Evolutionary conservation across 2,113 vertebrate species (phyloP).

Genomic region (Megaceryle maxima): DNA sequence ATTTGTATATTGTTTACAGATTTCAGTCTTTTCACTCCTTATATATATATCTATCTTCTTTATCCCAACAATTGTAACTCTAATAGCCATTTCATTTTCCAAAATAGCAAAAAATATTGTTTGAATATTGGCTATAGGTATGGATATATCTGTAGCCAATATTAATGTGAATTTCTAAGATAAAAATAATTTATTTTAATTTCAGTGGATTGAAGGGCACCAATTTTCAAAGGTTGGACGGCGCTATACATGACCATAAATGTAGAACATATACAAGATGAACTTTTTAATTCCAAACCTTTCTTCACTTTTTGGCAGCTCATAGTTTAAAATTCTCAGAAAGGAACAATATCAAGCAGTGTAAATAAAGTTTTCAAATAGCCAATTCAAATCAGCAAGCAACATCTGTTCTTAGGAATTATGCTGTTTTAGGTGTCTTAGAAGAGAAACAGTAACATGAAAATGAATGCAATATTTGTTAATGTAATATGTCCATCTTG

Average conservation of each 20-base stretch:
- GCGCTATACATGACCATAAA: not conserved
- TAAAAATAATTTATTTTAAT: not conserved
- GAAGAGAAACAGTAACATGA: not conserved
- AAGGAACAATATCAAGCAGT: not conserved
- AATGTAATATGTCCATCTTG: not conserved
- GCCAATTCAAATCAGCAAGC: not conserved
- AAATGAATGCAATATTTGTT: not conserved
- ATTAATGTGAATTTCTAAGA: not conserved
- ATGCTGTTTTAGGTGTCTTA: not conserved
- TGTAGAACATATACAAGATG: not conserved
- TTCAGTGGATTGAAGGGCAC: not conserved
- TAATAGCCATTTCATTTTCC: not conserved
- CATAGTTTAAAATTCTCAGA: not conserved
- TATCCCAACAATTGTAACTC: not conserved
- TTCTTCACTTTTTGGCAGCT: not conserved
- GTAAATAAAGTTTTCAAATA: not conserved
- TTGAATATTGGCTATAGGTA: slow-evolving; percentile 1
- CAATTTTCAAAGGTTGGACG: not conserved
- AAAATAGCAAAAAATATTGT: not conserved
- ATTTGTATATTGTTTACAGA: slow-evolving; percentile 13
- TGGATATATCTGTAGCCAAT: not conserved
- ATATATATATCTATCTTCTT: not conserved
- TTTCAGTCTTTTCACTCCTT: not conserved
- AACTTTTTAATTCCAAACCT: not conserved
- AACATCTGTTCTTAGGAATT: not conserved